phyloP scores from a whole-genome alignment of 2,888 invertebrate genomes.

The Nemotelus pantherinus region DNA sequence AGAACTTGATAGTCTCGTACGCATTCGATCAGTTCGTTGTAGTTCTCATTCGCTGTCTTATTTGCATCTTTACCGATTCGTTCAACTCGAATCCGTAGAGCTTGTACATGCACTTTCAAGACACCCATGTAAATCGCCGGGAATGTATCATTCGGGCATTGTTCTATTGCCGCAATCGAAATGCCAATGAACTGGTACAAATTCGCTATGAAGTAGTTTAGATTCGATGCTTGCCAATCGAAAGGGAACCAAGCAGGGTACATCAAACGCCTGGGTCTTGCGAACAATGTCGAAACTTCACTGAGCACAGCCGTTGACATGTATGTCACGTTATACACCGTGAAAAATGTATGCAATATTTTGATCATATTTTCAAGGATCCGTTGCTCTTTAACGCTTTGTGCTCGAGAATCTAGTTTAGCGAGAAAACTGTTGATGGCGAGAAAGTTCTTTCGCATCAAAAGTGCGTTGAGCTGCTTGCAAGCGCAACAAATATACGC shows the following conservation, averaged over 20 bases:
- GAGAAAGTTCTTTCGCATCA: slow-evolving; percentile 56
- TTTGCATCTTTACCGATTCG: slow-evolving; percentile 20
- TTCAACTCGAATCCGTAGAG: slow-evolving; percentile 12
- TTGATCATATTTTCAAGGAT: slow-evolving; percentile 54
- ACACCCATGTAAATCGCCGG: slow-evolving; percentile 34
- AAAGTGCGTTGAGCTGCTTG: slow-evolving; percentile 59
- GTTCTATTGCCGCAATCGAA: slow-evolving; percentile 11
- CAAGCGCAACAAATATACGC: slow-evolving; percentile 59
- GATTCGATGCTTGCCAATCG: slow-evolving; percentile 32
- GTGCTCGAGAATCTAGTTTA: slow-evolving; percentile 54
- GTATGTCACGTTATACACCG: slow-evolving; percentile 56
- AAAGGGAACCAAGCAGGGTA: slow-evolving; percentile 45
- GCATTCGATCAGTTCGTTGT: slow-evolving; percentile 40
- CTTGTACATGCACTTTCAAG: slow-evolving; percentile 27
- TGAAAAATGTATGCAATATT: slow-evolving; percentile 54
- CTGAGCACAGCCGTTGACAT: background rate
- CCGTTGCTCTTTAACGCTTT: slow-evolving; percentile 52
- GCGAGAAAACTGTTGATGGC: slow-evolving; percentile 54
- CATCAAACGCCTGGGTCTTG: slow-evolving; percentile 7
- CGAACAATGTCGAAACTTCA: slow-evolving; percentile 26
- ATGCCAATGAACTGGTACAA: slow-evolving; percentile 41
- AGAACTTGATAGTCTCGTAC: slow-evolving; percentile 37
- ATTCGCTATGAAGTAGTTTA: slow-evolving; percentile 20
- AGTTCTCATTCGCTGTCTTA: slow-evolving; percentile 23
- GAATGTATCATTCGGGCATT: slow-evolving; percentile 31